Conservation (phyloP, 2,888 invertebrate species). For the Muschampia plurimacula region DNA sequence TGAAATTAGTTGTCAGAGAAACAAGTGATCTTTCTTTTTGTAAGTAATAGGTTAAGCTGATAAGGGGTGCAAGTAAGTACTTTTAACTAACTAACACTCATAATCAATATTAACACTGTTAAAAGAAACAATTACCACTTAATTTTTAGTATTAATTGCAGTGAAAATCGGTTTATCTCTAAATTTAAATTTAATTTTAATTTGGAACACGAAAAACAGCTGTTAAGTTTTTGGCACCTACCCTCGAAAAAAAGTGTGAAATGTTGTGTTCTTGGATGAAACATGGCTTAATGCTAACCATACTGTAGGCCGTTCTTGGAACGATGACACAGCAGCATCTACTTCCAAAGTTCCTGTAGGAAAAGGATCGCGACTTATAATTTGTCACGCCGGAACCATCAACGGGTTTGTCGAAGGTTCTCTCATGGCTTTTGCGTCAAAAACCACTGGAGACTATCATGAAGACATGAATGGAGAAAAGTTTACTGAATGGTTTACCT, state of each 20-base stretch:
- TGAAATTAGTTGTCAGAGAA: too few relatives aligned
- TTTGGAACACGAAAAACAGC: too few relatives aligned
- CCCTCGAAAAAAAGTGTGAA: slow-evolving; percentile 19
- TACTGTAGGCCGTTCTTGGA: slow-evolving; percentile 20
- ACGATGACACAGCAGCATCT: slow-evolving; percentile 24
- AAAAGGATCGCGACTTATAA: slow-evolving; percentile 24
- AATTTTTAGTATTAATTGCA: too few relatives aligned
- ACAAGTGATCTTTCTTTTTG: too few relatives aligned
- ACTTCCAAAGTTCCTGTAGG: slow-evolving; percentile 23
- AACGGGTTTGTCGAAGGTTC: neutral
- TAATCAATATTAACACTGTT: too few relatives aligned
- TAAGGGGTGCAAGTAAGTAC: too few relatives aligned
- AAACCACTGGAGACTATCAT: slow-evolving; percentile 14
- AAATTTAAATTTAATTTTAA: too few relatives aligned
- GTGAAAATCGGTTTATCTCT: too few relatives aligned
- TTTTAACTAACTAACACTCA: too few relatives aligned
- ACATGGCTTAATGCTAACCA: slow-evolving; percentile 46
- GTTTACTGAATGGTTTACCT: neutral
- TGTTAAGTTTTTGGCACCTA: too few relatives aligned
- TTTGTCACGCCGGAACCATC: slow-evolving; percentile 25
- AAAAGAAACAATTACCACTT: too few relatives aligned
- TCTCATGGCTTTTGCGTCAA: slow-evolving; percentile 11
- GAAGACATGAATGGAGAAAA: slow-evolving; percentile 11
- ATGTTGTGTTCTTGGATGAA: slow-evolving; percentile 45
- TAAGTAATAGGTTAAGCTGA: too few relatives aligned